A percentile compares a stretch with the other conserved stretches of the same genome.
phyloP scores from a whole-genome alignment of 2,113 vertebrate species.

The Gadus chalcogrammus region DNA sequence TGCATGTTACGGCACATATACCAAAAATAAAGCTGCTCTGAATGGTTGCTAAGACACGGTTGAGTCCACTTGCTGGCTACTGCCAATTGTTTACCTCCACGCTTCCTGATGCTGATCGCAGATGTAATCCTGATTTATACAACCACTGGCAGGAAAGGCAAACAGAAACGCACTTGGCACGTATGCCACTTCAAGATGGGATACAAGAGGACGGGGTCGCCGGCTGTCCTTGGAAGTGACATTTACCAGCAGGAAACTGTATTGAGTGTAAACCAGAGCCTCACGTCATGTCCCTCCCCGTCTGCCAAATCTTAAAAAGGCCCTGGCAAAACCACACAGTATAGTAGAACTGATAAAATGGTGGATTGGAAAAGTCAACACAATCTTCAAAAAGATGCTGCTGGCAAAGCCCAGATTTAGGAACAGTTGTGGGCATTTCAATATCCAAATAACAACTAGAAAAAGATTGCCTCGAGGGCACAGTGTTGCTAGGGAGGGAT shows the following conservation, averaged over 20 bases:
- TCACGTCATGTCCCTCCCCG: no score
- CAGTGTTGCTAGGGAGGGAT: not conserved
- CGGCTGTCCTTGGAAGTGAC: not conserved
- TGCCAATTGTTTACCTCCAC: constrained; percentile 58
- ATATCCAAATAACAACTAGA: no score
- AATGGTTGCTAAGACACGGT: constrained; percentile 43
- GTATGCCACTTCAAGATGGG: not conserved
- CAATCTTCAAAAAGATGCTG: not conserved
- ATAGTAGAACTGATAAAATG: no score
- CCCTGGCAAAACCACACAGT: no score
- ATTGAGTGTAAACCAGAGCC: no score
- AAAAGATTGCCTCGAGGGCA: no score
- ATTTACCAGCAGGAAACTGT: not conserved
- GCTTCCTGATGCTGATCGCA: constrained; percentile 69
- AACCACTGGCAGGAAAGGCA: constrained; percentile 39
- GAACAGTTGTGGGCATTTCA: no score
- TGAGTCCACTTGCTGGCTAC: constrained; percentile 38
- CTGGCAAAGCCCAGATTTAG: not conserved
- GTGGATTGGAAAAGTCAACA: no score
- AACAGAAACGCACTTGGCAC: constrained; percentile 11
- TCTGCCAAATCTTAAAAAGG: no score
- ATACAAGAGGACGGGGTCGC: not conserved
- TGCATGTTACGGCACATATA: not conserved
- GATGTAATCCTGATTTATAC: constrained; percentile 53
- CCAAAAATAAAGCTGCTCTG: constrained; percentile 42